Evolutionary conservation across 2,797 vertebrate species (phyloP), one percentile per base, ranked within the genome.

Genomic region (Girardinus metallicus): DNA sequence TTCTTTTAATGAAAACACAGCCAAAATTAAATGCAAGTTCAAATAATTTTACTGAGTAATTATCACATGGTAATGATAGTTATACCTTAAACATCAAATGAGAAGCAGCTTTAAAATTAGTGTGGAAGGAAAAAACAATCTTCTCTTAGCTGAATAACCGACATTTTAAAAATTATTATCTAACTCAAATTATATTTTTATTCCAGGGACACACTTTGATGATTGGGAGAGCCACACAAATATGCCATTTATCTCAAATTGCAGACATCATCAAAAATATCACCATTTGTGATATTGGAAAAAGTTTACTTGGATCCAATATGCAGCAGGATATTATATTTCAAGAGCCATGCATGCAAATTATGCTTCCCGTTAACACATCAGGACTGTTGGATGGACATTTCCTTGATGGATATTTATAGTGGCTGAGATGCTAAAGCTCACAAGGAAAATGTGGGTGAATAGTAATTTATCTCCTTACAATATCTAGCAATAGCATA

Each of bases 51-150:
- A 29, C 23, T 44, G 68, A 71, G 26, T n/a, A 29, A 71, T 68
- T 41, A 41, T 68, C 66, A 70, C 39, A n/a, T 6, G 11, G 66
- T 12, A 23, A 70, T 15, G 1, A 31, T 31, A 29, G 57, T 60
- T 29, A 16, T 13, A 60, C 29, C 13, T 60, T 16, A 62, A 34
- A 34, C 29, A 62, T 18, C 41, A 1, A 13, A 26, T 44, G 6
- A 71, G 26, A 44, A 44, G 68, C 41, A 71, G 68, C 23, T 71
- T 71, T 44, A 43, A 44, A 71, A 71, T 71, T 15, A 71, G 11
- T 15, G 26, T 3, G 5, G 26, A n/a, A 71, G 26, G n/a, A 44
- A 8, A 44, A 71, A 41, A 5, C 0, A 23, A 41, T 68, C 7
- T 39, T 3, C 36, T 68, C 66, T 13, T 43, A 68, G 36, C 23